Conservation (phyloP, 2,797 vertebrate genomes). For the Cheirogaleus major region DNA sequence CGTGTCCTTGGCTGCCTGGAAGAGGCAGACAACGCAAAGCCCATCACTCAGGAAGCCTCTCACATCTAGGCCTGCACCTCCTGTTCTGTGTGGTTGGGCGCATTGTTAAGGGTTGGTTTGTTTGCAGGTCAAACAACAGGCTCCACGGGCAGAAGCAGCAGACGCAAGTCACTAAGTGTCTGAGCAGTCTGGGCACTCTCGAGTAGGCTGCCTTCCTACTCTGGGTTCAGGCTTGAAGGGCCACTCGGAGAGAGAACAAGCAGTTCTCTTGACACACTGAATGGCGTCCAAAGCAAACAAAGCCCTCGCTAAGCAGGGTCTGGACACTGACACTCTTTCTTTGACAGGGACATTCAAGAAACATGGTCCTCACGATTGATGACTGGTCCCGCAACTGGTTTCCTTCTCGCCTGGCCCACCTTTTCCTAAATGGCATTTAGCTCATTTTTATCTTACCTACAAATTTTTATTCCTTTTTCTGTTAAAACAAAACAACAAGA, state of each 20-base stretch:
- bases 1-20: not conserved
- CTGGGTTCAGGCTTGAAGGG: conserved; percentile 58
- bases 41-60: not conserved
- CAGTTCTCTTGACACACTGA: conserved; percentile 77
- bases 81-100: conserved; percentile 71
- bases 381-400: rapidly evolving
- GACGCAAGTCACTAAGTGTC: conserved; percentile 81
- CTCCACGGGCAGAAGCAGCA: conserved; percentile 82
- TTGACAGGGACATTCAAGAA: not conserved
- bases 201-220: conserved; percentile 66
- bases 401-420: not conserved
- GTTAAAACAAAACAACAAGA: not conserved
- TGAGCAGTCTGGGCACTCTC: conserved; percentile 76
- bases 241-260: conserved; percentile 82
- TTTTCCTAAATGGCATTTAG: not conserved
- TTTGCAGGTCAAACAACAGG: conserved; percentile 84
- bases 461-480: not conserved
- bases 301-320: conserved; percentile 56
- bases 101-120: conserved; percentile 73
- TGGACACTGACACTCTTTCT: conserved; percentile 71
- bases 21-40: not conserved
- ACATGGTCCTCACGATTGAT: too few relatives aligned
- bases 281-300: conserved; percentile 84
- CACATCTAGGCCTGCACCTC: not conserved
- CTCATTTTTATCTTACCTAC: not conserved